Evolutionary conservation across 2,888 invertebrate genomes (phyloP).

Genomic region (Latrodectus elegans): DNA sequence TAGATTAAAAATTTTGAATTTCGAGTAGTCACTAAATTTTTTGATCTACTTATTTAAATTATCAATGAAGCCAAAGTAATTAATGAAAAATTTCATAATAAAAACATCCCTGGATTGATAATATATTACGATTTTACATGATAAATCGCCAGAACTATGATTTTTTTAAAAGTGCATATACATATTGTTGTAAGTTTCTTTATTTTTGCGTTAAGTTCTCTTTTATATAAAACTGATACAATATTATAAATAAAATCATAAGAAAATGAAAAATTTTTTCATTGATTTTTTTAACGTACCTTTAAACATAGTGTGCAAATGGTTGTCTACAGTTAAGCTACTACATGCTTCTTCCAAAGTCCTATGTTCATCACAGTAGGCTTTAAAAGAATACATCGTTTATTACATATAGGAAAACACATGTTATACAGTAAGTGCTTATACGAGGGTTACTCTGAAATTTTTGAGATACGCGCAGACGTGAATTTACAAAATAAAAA

Average conservation of each 20-base stretch:
- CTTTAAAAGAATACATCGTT: slow-evolving; percentile 10
- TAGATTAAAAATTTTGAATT: background rate
- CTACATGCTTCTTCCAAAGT: slow-evolving; percentile 73
- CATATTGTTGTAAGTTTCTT: too few species aligned
- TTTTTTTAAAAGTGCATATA: too few species aligned
- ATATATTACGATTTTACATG: background rate
- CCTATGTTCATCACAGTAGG: slow-evolving; percentile 68
- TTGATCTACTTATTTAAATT: background rate
- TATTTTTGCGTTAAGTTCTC: too few species aligned
- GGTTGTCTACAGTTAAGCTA: slow-evolving; percentile 75
- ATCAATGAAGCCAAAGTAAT: background rate
- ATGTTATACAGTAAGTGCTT: too few species aligned
- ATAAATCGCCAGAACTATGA: background rate
- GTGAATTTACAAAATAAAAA: too few species aligned
- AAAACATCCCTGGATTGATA: background rate
- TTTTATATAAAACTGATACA: too few species aligned
- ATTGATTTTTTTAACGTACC: slow-evolving; percentile 71
- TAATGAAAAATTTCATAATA: background rate
- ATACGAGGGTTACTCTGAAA: too few species aligned
- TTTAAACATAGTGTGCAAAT: slow-evolving; percentile 75
- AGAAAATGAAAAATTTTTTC: background rate
- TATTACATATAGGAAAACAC: background rate
- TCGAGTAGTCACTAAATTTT: background rate
- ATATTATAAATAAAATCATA: too few species aligned
- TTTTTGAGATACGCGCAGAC: too few species aligned